A percentile compares a stretch with the other conserved stretches of the same genome.
Evolutionary conservation across 2,797 vertebrate species (phyloP).

Genomic region (Harpagifer antarcticus): DNA sequence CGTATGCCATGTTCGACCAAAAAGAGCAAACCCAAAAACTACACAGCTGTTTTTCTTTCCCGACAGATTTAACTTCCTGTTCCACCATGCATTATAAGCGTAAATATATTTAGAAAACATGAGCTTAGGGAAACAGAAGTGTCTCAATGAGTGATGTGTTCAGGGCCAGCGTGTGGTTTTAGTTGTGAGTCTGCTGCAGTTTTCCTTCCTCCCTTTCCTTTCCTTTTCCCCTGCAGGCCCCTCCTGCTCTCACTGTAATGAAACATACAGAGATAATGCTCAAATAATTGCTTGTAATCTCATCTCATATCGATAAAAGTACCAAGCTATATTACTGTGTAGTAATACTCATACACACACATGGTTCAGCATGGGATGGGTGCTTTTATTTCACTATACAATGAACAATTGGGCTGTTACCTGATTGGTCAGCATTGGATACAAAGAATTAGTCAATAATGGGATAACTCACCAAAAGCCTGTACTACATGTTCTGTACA

Average conservation of each 20-base stretch:
- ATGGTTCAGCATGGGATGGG: background rate
- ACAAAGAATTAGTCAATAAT: background rate
- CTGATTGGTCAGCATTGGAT: background rate
- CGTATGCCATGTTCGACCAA: background rate
- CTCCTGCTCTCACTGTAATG: background rate
- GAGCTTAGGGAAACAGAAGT: background rate
- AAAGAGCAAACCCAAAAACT: background rate
- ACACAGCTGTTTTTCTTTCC: background rate
- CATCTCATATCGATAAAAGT: background rate
- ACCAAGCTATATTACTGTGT: background rate
- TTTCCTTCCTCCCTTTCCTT: slow-evolving; percentile 3
- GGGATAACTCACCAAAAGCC: background rate
- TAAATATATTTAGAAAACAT: background rate
- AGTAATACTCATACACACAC: background rate
- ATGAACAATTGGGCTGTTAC: background rate
- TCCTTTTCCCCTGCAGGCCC: slow-evolving; percentile 23
- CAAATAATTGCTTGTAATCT: background rate
- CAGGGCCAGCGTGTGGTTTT: background rate
- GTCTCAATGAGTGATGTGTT: background rate
- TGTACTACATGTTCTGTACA: too few relatives aligned
- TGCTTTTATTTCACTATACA: background rate
- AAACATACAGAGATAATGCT: background rate
- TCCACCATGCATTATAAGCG: background rate
- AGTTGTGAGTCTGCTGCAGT: slow-evolving; percentile 26
- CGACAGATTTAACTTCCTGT: background rate